Evolutionary conservation across 1,140 invertebrate species (phyloP).

Genomic region (Hypsibius dujardini): DNA sequence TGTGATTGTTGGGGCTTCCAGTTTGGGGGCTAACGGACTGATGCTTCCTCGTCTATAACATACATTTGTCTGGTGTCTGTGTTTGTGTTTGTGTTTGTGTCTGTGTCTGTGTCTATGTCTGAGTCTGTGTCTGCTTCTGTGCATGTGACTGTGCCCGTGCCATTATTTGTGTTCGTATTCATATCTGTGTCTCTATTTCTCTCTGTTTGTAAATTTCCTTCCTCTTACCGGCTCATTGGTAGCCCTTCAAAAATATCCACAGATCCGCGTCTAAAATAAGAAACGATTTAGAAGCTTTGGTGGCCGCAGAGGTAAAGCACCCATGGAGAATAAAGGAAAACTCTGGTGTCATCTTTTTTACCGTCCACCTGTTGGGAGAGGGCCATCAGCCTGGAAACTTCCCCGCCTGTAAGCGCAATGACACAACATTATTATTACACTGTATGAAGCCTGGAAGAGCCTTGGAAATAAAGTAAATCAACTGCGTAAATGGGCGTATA

Average conservation of each 20-base stretch:
- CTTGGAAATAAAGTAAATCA: no score
- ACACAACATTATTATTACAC: no score
- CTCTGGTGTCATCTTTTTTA: not conserved
- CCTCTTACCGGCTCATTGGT: slow-evolving; percentile 11
- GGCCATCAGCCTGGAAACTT: no score
- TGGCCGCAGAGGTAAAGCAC: not conserved
- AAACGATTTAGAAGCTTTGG: not conserved
- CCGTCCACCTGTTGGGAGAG: not conserved
- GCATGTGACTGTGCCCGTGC: not conserved
- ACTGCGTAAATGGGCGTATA: no score
- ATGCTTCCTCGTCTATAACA: not conserved
- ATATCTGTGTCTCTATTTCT: not conserved
- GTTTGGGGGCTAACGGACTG: not conserved
- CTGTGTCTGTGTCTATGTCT: not conserved
- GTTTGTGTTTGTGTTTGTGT: not conserved
- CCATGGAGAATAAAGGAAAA: not conserved
- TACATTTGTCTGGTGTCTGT: no score
- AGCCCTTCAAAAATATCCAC: slow-evolving; percentile 15
- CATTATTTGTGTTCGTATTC: not conserved
- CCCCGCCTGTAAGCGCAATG: no score
- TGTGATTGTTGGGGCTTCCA: not conserved
- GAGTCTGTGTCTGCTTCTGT: not conserved
- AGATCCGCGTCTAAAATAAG: not conserved
- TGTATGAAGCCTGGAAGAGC: no score
- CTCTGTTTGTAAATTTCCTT: no score